Base-by-base conservation (phyloP, 2,797 vertebrate genomes). In the Caiman crocodilus region DNA sequence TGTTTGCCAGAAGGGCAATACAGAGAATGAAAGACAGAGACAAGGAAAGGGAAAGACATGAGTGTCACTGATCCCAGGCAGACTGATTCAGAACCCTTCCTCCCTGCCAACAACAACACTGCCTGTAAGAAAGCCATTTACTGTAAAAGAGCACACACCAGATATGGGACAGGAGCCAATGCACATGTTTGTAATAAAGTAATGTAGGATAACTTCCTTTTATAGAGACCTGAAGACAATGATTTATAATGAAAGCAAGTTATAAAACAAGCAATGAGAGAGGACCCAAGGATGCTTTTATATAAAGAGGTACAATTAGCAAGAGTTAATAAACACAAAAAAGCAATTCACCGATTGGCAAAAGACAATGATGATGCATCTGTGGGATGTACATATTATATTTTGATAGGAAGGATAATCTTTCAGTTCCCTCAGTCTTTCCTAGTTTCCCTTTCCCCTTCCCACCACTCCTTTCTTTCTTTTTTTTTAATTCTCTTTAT, bases 41-140 rank as follows among this genome's bases (percentile, higher is more conserved):
- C 69, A 91, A 28, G 61, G 30, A 77, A 80, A 82, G 23, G 42
- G 73, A 69, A 50, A 81, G 58, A 56, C 61, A 76, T 64, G 86
- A 26, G 1, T 76, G 65, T 83, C 77, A 75, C n/a, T 75, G 87
- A 59, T 94, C 3, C 2, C 69, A 82, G 35, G 65, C 64, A 76
- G 74, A 17, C 30, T 4, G 1, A 82, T 79, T 73, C 86, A 67
- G 71, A 55, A 64, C 28, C 86, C 92, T 83, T 73, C 79, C 76
- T 89, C 88, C 81, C 11, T 21, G 82, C 25, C 75, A 91, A 65
- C 9, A 25, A 42, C 50, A 84, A 89, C 65, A 85, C 55, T 94
- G 32, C 75, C 93, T 85, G 63, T 88, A 95, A 95, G 94, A 92
- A 94, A 96, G 67, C 84, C 85, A 35, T 93, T 95, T 77, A 87